Evolutionary conservation across 1,140 invertebrate genomes (phyloP).

Genomic region (Danaus melanippus): DNA sequence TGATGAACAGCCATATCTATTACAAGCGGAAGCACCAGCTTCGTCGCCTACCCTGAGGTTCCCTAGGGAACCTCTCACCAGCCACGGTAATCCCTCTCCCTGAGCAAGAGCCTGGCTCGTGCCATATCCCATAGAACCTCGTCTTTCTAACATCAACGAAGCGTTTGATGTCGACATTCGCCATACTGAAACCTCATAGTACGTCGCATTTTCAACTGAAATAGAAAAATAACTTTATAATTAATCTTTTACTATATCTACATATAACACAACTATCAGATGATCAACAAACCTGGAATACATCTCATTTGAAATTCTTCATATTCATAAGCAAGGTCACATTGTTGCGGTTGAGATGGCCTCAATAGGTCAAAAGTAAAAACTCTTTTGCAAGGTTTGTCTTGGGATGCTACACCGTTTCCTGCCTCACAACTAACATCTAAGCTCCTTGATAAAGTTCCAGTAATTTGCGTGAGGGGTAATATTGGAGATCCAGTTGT

Average conservation of each 20-base stretch:
- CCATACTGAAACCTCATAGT: constrained; percentile 64
- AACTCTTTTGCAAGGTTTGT: constrained; percentile 41
- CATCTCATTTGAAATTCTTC: constrained; percentile 59
- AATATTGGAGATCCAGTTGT: constrained; percentile 52
- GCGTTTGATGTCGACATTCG: constrained; percentile 52
- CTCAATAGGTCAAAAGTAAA: constrained; percentile 48
- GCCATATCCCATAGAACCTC: constrained; percentile 50
- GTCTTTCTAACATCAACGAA: constrained; percentile 44
- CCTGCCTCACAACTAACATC: constrained; percentile 51
- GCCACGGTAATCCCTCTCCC: constrained; percentile 35
- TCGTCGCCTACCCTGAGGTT: constrained; percentile 43
- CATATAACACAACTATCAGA: background rate
- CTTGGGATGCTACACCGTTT: constrained; percentile 54
- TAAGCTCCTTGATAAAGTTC: constrained; percentile 37
- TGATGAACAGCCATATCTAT: constrained; percentile 53
- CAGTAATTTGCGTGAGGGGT: constrained; percentile 46
- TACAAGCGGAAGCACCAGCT: constrained; percentile 53
- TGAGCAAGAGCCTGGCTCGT: constrained; percentile 41
- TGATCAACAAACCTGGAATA: constrained; percentile 41
- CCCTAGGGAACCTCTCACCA: constrained; percentile 43
- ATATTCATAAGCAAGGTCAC: constrained; percentile 56
- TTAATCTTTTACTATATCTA: constrained; percentile 1
- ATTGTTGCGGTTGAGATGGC: constrained; percentile 51
- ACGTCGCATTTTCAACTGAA: constrained; percentile 60
- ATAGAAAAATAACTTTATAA: constrained; percentile 11